phyloP scores from a whole-genome alignment of 2,888 invertebrate species.

The Villa cingulata region DNA sequence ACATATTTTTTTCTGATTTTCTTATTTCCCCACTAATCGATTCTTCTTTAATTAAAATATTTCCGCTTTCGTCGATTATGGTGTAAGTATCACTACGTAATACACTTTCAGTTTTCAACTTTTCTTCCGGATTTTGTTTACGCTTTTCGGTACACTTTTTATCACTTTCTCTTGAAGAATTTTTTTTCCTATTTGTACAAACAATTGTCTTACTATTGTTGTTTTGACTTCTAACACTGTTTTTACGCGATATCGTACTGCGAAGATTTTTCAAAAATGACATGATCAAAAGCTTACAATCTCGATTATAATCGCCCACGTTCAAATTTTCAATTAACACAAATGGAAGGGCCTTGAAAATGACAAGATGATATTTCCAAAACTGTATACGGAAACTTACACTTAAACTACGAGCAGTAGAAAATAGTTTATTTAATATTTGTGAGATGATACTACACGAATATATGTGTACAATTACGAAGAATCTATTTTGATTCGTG shows the following conservation, averaged over 20 bases:
- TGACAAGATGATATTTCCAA: not conserved
- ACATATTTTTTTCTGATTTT: conserved; percentile 23
- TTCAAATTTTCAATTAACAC: not conserved
- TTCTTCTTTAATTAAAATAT: not conserved
- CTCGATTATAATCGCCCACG: not conserved
- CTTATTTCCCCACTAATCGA: not conserved
- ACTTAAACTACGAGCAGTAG: not conserved
- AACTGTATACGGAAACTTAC: not conserved
- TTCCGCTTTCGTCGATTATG: conserved; percentile 17
- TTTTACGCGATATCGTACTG: conserved; percentile 26
- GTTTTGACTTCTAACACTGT: conserved; percentile 15
- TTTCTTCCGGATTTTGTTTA: not conserved
- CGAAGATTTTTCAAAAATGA: conserved; percentile 34
- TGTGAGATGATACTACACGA: too few relatives aligned
- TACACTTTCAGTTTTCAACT: conserved; percentile 19
- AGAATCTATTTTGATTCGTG: too few relatives aligned
- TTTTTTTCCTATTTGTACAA: too few relatives aligned
- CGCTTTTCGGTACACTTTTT: too few relatives aligned
- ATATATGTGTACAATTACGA: too few relatives aligned
- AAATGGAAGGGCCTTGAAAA: conserved; percentile 4
- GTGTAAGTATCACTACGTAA: conserved; percentile 33
- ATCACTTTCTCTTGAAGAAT: too few relatives aligned
- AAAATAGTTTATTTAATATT: too few relatives aligned
- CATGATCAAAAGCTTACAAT: conserved; percentile 17
- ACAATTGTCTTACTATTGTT: not conserved